These are phyloP conservation scores for Serrognathus titanus DNA, from an alignment of 2,888 invertebrate genomes.

Conservation along the genomic window DNA sequence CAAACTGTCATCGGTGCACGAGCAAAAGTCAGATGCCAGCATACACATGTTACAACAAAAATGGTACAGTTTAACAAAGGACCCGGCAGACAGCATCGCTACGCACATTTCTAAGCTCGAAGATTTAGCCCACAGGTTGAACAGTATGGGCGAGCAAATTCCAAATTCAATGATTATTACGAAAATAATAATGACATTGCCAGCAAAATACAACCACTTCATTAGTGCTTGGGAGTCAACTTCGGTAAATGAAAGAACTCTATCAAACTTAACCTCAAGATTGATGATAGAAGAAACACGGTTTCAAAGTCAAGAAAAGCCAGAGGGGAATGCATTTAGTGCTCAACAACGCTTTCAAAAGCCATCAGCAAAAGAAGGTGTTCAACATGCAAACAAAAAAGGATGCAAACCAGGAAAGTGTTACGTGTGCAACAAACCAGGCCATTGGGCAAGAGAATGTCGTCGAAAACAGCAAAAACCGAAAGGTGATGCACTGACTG, in stretches of 20 bases:
- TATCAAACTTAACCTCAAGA: conserved; percentile 24
- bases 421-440: not conserved
- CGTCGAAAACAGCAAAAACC: not conserved
- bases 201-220: conserved; percentile 35
- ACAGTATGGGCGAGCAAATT: conserved; percentile 6
- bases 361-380: not conserved
- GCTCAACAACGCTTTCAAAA: not conserved
- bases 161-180: conserved; percentile 19
- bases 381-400: not conserved
- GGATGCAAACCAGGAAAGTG: not conserved
- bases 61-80: too few relatives aligned
- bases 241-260: conserved; percentile 17
- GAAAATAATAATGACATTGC: conserved; percentile 35
- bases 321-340: not conserved
- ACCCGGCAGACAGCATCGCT: not conserved
- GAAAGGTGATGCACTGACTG: not conserved
- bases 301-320: conserved; percentile 6
- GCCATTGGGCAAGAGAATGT: too few relatives aligned
- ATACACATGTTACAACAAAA: conserved; percentile 13
- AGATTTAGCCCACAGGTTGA: not conserved
- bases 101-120: not conserved
- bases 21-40: conserved; percentile 24
- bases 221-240: conserved; percentile 35
- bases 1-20: conserved; percentile 25
- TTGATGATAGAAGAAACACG: conserved; percentile 26